These are phyloP conservation scores for Rhyzopertha dominica DNA, from an alignment of 1,140 invertebrate species.

Conservation along the genomic window DNA sequence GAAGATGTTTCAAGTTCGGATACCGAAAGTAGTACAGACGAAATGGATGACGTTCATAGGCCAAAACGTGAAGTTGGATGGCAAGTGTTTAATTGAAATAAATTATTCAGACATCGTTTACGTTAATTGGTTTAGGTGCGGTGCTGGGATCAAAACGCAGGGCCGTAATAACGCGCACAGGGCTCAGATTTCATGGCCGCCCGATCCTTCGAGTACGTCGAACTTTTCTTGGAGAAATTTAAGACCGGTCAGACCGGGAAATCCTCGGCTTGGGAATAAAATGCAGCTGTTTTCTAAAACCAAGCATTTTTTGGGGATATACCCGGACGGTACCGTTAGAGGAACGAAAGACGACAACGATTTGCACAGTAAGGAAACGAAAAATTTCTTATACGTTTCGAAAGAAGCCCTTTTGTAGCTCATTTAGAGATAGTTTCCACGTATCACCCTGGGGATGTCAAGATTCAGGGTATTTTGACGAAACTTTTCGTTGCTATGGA, in stretches of 20 bases:
- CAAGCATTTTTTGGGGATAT: constrained; percentile 53
- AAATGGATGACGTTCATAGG: too few species aligned
- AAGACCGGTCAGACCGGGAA: constrained; percentile 24
- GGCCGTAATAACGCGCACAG: too few species aligned
- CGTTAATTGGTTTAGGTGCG: too few species aligned
- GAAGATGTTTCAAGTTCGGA: too few species aligned
- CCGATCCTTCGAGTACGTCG: constrained; percentile 12
- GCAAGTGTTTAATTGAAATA: too few species aligned
- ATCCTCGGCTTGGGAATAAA: constrained; percentile 37
- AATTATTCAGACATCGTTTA: too few species aligned
- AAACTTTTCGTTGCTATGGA: constrained; percentile 59
- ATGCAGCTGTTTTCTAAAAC: constrained; percentile 56
- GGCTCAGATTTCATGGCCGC: too few species aligned
- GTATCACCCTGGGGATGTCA: constrained; percentile 50
- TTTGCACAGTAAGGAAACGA: constrained; percentile 48
- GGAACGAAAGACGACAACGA: constrained; percentile 51
- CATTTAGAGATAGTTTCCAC: constrained; percentile 53
- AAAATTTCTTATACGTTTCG: constrained; percentile 5
- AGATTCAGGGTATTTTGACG: constrained; percentile 54
- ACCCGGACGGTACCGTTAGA: constrained; percentile 49
- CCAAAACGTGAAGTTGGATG: too few species aligned
- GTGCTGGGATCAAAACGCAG: too few species aligned
- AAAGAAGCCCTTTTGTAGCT: constrained; percentile 42
- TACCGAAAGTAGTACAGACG: too few species aligned
- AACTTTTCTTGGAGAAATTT: constrained; percentile 15